Conservation (phyloP, 2,113 vertebrate genomes). For the Sylvilagus bachmani region DNA sequence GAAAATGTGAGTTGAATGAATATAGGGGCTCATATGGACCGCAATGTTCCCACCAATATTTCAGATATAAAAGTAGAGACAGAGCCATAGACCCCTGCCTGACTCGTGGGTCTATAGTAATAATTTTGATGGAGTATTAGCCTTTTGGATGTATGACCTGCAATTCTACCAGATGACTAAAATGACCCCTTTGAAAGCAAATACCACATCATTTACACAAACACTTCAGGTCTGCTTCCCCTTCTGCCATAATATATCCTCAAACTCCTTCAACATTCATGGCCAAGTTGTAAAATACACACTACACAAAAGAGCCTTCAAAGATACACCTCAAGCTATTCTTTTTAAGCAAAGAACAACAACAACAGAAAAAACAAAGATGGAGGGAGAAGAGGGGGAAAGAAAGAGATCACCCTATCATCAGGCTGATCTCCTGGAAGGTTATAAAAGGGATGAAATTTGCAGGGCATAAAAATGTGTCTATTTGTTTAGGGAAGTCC, state of each 20-base stretch:
- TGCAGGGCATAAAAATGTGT: constrained; percentile 82
- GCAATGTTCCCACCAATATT: constrained; percentile 66
- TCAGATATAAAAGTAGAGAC: constrained; percentile 17
- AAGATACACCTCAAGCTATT: neutral
- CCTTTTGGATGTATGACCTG: constrained; percentile 25
- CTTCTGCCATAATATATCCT: constrained; percentile 27
- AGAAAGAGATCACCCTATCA: neutral
- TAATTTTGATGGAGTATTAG: neutral
- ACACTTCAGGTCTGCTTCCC: neutral
- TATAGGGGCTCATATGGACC: constrained; percentile 78
- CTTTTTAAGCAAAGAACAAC: neutral
- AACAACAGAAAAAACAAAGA: neutral
- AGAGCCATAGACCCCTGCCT: constrained; percentile 2
- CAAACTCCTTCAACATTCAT: neutral
- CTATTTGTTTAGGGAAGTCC: constrained; percentile 86
- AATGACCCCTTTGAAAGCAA: constrained; percentile 67
- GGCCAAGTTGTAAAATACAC: neutral
- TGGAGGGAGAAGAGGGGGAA: no score
- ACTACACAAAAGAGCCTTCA: neutral
- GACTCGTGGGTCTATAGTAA: neutral
- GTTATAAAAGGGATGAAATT: constrained; percentile 80
- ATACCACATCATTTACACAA: constrained; percentile 41
- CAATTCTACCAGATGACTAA: constrained; percentile 64
- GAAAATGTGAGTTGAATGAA: constrained; percentile 66
- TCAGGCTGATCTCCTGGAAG: constrained; percentile 42